A percentile compares a stretch with the other conserved stretches of the same genome.
Evolutionary conservation across 2,888 invertebrate species (phyloP).

Genomic region (Exocentrus adspersus): DNA sequence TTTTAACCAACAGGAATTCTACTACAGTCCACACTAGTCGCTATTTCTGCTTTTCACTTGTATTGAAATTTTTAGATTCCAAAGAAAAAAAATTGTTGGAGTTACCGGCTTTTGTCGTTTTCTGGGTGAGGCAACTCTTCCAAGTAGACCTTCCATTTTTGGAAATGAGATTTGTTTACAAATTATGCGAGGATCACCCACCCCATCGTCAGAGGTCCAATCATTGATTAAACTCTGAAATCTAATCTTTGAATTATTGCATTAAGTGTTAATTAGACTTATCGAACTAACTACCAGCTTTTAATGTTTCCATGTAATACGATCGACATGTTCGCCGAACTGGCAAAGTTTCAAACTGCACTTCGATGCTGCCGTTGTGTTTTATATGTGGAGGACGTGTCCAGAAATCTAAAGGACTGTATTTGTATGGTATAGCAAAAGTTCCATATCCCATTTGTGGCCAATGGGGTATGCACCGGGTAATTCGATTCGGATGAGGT

Average conservation of each 20-base stretch:
- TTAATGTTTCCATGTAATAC: constrained; percentile 38
- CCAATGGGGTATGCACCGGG: not conserved
- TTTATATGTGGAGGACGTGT: constrained; percentile 27
- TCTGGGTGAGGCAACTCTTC: no score
- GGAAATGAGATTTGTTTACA: no score
- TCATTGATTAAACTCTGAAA: constrained; percentile 10
- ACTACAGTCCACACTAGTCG: no score
- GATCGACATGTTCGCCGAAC: constrained; percentile 32
- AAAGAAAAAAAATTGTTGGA: no score
- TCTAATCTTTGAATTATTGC: constrained; percentile 36
- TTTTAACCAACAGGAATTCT: no score
- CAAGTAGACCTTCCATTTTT: no score
- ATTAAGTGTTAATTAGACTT: constrained; percentile 44
- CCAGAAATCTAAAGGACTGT: constrained; percentile 18
- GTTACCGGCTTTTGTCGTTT: no score
- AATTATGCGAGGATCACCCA: no score
- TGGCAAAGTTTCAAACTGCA: constrained; percentile 27
- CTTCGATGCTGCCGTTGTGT: constrained; percentile 24
- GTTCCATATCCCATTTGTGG: not conserved
- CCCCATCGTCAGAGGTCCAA: no score
- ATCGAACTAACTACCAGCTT: constrained; percentile 42
- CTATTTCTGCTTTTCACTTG: no score
- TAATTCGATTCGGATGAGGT: not conserved
- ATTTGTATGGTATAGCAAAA: constrained; percentile 12
- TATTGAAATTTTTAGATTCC: no score